Evolutionary conservation across 2,113 vertebrate species (phyloP), one percentile per base, ranked within the genome.

Genomic region (Burhinus bistriatus): DNA sequence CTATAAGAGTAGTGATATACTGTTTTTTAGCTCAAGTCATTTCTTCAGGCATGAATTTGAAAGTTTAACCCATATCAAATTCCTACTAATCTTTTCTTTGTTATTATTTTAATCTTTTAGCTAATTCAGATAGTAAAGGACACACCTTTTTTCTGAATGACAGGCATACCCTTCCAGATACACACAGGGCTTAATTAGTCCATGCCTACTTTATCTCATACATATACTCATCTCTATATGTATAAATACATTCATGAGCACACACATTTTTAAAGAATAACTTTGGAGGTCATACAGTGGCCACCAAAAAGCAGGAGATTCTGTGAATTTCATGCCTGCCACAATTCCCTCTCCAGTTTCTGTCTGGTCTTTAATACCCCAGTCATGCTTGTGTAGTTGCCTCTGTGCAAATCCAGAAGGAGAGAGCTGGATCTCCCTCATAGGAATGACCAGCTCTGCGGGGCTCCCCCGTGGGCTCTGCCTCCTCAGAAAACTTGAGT

Each of bases 91-190:
- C 1, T 58, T 85, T 87, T 12, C 1, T 68, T 64, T 75, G 14
- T 51, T 84, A 54, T 36, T 40, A 51, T 90, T 94, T 77, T 70
- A 45, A 9, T 66, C 4, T 68, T 82, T 76, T 38, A 64, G 2
- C 26, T 68, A 79, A 87, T 73, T 84, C 69, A n/a, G 8, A 15
- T 30, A 42, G 42, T 38, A 66, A 91, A 68, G n/a, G 29, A 34
- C 19, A 75, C 2, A 6, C 0, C 1, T 54, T 58, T 25, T 34
- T 59, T 71, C 54, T 68, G 3, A 47, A 44, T 0, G 4, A 9
- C 7, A 68, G 17, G 23, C 9, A 20, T 58, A 15, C 4, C 6
- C 6, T 91, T 72, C 3, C 6, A 89, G 40, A 27, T 8, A 42
- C 15, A 72, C 16, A 20, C 4, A 80, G 10, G 15, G 58, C 8